Percentiles rank a stretch among this genome's conserved stretches.
Evolutionary conservation across 2,888 invertebrate genomes (phyloP).

Genomic region (Trimorus sp.): DNA sequence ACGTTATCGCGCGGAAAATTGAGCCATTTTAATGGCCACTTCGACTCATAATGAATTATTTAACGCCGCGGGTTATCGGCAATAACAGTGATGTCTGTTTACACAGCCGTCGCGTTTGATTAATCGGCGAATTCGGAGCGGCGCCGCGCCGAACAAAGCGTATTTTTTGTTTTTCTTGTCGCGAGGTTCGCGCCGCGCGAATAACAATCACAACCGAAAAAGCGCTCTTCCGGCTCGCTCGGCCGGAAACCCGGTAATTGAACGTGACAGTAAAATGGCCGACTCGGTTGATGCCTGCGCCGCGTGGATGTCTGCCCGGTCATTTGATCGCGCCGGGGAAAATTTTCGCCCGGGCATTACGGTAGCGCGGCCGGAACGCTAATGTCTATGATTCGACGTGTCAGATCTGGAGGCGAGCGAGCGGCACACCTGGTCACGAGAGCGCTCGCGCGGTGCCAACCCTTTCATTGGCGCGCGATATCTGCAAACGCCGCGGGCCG

Average conservation of each 20-base stretch:
- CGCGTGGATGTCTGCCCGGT: slow-evolving; percentile 23
- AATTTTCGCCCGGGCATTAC: slow-evolving; percentile 39
- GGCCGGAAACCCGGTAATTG: no score
- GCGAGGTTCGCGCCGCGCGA: neutral
- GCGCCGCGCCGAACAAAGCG: neutral
- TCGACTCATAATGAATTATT: slow-evolving; percentile 58
- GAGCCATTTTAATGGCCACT: slow-evolving; percentile 55
- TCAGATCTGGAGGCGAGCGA: slow-evolving; percentile 56
- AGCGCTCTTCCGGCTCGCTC: no score
- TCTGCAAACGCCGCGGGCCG: neutral
- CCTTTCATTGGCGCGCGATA: neutral
- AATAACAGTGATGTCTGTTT: slow-evolving; percentile 57
- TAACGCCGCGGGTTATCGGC: slow-evolving; percentile 52
- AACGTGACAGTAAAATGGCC: no score
- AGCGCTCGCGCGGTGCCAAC: neutral
- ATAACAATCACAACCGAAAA: slow-evolving; percentile 1
- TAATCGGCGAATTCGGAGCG: slow-evolving; percentile 36
- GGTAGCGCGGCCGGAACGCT: slow-evolving; percentile 37
- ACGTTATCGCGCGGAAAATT: slow-evolving; percentile 51
- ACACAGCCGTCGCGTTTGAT: slow-evolving; percentile 62
- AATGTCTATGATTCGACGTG: slow-evolving; percentile 68
- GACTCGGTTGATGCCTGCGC: slow-evolving; percentile 13
- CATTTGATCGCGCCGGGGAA: slow-evolving; percentile 45
- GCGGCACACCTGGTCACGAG: slow-evolving; percentile 42
- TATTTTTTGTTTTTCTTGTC: slow-evolving; percentile 4